phyloP scores from a whole-genome alignment of 2,797 vertebrate genomes.

The Micromesistius poutassou region DNA sequence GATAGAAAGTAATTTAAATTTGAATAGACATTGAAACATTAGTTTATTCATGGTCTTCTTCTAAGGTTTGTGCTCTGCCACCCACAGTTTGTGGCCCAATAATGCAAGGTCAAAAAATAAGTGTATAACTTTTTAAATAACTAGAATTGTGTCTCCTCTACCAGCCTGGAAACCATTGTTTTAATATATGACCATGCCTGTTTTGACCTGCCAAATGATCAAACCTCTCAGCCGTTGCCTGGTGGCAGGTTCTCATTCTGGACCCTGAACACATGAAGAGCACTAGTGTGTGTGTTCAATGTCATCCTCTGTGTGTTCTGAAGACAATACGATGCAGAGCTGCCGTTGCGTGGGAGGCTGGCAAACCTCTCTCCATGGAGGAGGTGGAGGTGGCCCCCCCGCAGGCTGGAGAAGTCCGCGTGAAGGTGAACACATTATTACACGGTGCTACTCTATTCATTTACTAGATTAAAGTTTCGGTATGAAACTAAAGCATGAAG shows the following conservation, averaged over 20 bases:
- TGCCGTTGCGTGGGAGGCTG: slow-evolving; percentile 86
- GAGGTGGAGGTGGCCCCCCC: slow-evolving; percentile 88
- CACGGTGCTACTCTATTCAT: background rate
- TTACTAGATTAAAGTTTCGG: background rate
- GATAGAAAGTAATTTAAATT: too few species aligned
- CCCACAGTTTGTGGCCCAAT: too few species aligned
- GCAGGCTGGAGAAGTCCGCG: slow-evolving; percentile 87
- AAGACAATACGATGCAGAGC: slow-evolving; percentile 90
- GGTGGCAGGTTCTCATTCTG: background rate
- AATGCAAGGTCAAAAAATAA: too few species aligned
- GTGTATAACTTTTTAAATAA: too few species aligned
- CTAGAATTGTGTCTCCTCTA: background rate
- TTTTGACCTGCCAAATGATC: background rate
- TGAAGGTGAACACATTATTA: slow-evolving; percentile 76
- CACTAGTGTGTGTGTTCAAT: background rate
- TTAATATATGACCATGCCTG: background rate
- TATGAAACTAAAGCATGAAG: background rate
- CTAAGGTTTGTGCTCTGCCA: too few species aligned
- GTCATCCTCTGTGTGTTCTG: background rate
- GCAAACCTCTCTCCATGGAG: slow-evolving; percentile 81
- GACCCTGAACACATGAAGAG: background rate
- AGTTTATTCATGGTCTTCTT: too few species aligned
- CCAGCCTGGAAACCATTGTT: background rate
- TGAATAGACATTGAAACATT: too few species aligned
- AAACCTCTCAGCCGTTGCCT: background rate